Conservation (phyloP, 2,888 invertebrate genomes). For the Gisinianus flammeolus region DNA sequence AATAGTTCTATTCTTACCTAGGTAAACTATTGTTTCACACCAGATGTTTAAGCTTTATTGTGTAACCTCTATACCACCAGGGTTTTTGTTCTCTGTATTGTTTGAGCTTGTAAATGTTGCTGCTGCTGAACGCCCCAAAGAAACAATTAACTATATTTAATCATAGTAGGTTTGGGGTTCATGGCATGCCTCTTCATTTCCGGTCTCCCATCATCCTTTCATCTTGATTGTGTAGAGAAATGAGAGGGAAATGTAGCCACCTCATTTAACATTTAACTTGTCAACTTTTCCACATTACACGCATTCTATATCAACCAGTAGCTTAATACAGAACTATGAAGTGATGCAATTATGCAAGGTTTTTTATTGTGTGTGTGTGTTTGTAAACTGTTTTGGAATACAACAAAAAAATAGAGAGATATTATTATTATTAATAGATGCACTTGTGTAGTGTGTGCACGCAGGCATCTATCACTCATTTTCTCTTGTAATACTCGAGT, state of each 20-base stretch:
- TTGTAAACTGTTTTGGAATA: background rate
- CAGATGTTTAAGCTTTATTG: background rate
- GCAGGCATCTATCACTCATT: constrained; percentile 15
- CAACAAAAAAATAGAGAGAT: constrained; percentile 8
- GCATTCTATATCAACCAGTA: background rate
- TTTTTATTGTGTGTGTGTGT: no score
- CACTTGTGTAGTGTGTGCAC: background rate
- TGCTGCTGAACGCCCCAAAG: constrained; percentile 27
- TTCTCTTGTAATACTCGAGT: constrained; percentile 10
- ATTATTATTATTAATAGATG: background rate
- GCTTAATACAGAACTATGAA: no score
- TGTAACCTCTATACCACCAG: background rate
- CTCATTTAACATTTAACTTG: constrained; percentile 31
- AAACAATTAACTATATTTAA: constrained; percentile 46
- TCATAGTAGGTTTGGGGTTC: constrained; percentile 37
- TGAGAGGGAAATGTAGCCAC: constrained; percentile 17
- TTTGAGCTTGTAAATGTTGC: background rate
- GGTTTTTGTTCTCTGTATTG: background rate
- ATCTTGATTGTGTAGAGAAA: background rate
- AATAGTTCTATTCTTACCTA: no score
- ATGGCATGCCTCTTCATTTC: constrained; percentile 41
- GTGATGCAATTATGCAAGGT: no score
- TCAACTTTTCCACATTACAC: background rate
- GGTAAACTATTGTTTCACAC: no score
- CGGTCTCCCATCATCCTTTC: constrained; percentile 36